Evolutionary conservation across 2,888 invertebrate genomes (phyloP), one percentile per base, ranked within the genome.

Genomic region (Hemaris fuciformis): DNA sequence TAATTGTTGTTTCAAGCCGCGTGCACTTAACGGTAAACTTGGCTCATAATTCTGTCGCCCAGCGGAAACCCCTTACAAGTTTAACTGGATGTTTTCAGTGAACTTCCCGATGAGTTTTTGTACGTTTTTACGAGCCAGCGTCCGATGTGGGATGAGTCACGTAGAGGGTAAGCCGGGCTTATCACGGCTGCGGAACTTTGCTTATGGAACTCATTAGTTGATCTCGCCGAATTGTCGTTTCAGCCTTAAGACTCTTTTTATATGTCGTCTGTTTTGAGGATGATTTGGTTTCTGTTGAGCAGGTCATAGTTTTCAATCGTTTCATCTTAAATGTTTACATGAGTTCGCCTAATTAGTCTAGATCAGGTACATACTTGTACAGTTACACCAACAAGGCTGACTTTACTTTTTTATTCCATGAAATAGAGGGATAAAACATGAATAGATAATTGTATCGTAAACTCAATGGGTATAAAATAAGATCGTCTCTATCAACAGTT

Each of bases 31-130:
- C 65, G 66, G 75, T 76, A 76, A 87, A 88, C 82, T 89, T 87
- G 73, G 68, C 79, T 81, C 87, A 85, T 88, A 89, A 88, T 80
- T 88, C 81, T 79, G 77, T 73, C 79, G 71, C 73, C 73, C 73
- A 65, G 71, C 77, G 83, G 83, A 83, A 87, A 82, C 80, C 81
- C 82, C 86, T 83, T 78, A 77, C 83, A 84, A 85, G 81, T 84
- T 79, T 76, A 81, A 81, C 83, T 80, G 70, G 74, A 82, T 83
- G 85, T 84, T 83, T 83, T 81, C 78, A 70, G 69, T 65, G 69
- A 79, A 83, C 77, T 82, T 79, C 67, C 62, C 65, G 66, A 76
- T 73, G 66, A 74, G 76, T 81, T 84, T 86, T 82, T 83, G 77
- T 79, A 77, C 76, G 74, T 76, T 85, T 80, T 79, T 61, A 61